A percentile compares a stretch with the other conserved stretches of the same genome.
phyloP scores from a whole-genome alignment of 2,888 invertebrate genomes.

The Balanococcus diminutus region DNA sequence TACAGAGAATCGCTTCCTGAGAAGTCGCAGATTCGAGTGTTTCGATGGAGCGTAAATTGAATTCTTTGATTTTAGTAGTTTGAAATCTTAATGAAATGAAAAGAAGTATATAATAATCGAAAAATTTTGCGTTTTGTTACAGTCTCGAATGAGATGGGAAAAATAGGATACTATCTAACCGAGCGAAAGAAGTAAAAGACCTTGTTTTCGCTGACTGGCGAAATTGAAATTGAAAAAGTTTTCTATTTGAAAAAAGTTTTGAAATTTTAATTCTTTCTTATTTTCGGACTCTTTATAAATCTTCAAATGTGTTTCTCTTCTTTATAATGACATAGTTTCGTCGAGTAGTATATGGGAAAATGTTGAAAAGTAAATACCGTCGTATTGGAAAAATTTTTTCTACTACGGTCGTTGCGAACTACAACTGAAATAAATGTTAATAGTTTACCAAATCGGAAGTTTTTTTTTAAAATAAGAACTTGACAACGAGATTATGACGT shows the following conservation, averaged over 20 bases:
- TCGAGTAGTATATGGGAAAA: background rate
- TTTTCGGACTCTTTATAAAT: background rate
- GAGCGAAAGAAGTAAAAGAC: background rate
- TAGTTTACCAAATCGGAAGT: too few species aligned
- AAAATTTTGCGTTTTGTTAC: background rate
- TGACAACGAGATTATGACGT: too few species aligned
- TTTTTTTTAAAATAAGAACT: too few species aligned
- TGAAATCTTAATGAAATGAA: background rate
- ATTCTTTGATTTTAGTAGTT: background rate
- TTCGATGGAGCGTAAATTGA: background rate
- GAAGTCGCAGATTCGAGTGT: background rate
- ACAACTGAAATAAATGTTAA: too few species aligned
- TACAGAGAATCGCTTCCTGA: too few species aligned
- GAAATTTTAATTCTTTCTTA: background rate
- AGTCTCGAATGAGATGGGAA: background rate
- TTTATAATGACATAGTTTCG: background rate
- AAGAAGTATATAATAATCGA: background rate
- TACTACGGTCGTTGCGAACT: too few species aligned
- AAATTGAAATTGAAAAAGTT: conserved; percentile 40
- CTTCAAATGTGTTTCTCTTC: background rate
- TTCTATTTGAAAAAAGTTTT: background rate
- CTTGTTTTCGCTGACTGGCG: background rate
- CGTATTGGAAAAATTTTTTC: background rate
- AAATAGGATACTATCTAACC: background rate
- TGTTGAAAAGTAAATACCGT: background rate